Base-by-base conservation (phyloP, 2,797 vertebrate genomes). In the Chaunax sp. region DNA sequence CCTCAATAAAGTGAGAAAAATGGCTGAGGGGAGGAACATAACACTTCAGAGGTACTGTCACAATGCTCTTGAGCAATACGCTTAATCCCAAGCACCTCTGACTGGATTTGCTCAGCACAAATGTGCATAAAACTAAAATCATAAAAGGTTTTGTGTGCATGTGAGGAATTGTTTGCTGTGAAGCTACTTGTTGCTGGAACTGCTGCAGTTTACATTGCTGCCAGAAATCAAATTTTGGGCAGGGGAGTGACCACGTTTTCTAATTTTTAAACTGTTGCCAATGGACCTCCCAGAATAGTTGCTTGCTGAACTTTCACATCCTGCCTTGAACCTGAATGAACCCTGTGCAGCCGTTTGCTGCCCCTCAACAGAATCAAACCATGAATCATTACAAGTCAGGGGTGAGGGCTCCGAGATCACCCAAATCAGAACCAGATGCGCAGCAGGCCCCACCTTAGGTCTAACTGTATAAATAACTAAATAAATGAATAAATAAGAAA, bases 401-500 rank as follows among this genome's bases (percentile, higher is more conserved):
- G 83, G 81, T 80, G 88, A 86, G 75, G 85, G 73, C 69, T 85
- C 74, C 18, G 52, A 83, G 82, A 88, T 88, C 81, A 79, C 72
- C 73, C 67, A 84, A 91, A 93, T 84, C 86, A 89, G 77, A 86
- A 86, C 72, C 90, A 93, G 87, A 92, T 90, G 90, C 62, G 74
- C 66, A 25, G 30, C 71, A 75, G 64, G 69, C 81, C 83, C 81
- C 78, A 87, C 86, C 76, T 65, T 26, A 59, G 50, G 78, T 67
- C 64, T 46, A 45, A 75, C 79, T 71, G 69, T 78, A 77, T 73
- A 75, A 78, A 76, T 70, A 75, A 76, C 40, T 45, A 63, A 72
- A 64, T 47, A 65, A 78, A 66, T 38, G 12, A 65, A 53, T 50
- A 69, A 30, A 67, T 60, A 59, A 78, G n/a, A 19, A 55, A 68